Evolutionary conservation across 1,140 invertebrate species (phyloP).

Genomic region (Cydia amplana): DNA sequence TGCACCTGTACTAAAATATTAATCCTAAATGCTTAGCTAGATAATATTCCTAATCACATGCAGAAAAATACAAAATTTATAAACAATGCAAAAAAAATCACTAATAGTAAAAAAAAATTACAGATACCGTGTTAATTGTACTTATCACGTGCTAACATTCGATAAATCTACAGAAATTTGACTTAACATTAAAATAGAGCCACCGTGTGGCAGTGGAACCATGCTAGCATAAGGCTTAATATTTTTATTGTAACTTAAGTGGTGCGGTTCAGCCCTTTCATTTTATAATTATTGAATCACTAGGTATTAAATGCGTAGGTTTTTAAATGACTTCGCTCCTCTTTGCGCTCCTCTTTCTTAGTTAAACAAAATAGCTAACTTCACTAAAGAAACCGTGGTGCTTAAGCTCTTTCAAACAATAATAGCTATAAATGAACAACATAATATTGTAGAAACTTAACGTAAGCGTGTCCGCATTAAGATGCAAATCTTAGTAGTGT

Average conservation of each 20-base stretch:
- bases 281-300: background rate
- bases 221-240: too few relatives aligned
- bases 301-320: background rate
- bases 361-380: background rate
- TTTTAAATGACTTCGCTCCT: background rate
- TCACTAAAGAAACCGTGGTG: background rate
- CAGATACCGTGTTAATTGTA: too few relatives aligned
- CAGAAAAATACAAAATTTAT: too few relatives aligned
- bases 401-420: background rate
- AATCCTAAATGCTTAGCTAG: too few relatives aligned
- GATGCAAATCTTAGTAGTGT: conserved; percentile 29
- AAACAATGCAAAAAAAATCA: too few relatives aligned
- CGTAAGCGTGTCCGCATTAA: conserved; percentile 1
- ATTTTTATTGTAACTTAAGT: background rate
- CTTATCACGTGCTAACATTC: too few relatives aligned
- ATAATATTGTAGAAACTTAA: conserved; percentile 8
- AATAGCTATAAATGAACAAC: background rate
- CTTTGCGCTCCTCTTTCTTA: background rate
- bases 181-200: too few relatives aligned
- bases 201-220: too few relatives aligned
- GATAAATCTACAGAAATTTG: too few relatives aligned
- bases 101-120: too few relatives aligned
- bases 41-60: too few relatives aligned
- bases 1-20: too few relatives aligned
- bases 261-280: background rate